Percentiles rank a stretch among this genome's conserved stretches.
Conservation (phyloP, 2,888 invertebrate species). For the Aleiodes leptofemur region DNA sequence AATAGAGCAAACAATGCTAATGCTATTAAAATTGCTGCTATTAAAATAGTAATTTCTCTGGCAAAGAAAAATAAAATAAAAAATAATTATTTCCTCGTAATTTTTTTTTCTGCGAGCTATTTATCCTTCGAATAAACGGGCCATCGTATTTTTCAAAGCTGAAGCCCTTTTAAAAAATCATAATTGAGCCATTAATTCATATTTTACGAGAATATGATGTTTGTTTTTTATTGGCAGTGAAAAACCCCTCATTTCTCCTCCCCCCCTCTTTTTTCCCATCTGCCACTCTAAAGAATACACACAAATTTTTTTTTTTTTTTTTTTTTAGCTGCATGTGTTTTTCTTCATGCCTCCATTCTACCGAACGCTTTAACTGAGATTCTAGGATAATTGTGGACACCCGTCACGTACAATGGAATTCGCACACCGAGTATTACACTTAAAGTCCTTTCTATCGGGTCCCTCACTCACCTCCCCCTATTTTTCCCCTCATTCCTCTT, state of each 20-base stretch:
- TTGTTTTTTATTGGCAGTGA: not conserved
- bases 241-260: not conserved
- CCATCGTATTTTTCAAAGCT: too few species aligned
- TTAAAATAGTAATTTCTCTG: too few species aligned
- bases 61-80: too few species aligned
- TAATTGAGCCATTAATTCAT: too few species aligned
- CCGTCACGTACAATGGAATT: conserved; percentile 43
- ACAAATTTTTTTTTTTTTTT: conserved; percentile 9
- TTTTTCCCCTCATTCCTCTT: not conserved
- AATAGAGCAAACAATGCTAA: too few species aligned
- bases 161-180: too few species aligned
- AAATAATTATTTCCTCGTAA: too few species aligned
- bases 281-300: not conserved
- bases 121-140: too few species aligned
- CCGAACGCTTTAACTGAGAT: conserved; percentile 31
- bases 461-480: not conserved
- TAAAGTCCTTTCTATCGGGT: conserved; percentile 32
- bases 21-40: too few species aligned
- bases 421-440: conserved; percentile 38
- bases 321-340: not conserved
- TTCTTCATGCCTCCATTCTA: not conserved
- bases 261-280: not conserved
- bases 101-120: too few species aligned
- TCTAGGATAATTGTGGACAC: conserved; percentile 41
- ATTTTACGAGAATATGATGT: too few species aligned